These are phyloP conservation scores for Thinocorus orbignyianus DNA, from an alignment of 2,113 vertebrate species.

Conservation along the genomic window DNA sequence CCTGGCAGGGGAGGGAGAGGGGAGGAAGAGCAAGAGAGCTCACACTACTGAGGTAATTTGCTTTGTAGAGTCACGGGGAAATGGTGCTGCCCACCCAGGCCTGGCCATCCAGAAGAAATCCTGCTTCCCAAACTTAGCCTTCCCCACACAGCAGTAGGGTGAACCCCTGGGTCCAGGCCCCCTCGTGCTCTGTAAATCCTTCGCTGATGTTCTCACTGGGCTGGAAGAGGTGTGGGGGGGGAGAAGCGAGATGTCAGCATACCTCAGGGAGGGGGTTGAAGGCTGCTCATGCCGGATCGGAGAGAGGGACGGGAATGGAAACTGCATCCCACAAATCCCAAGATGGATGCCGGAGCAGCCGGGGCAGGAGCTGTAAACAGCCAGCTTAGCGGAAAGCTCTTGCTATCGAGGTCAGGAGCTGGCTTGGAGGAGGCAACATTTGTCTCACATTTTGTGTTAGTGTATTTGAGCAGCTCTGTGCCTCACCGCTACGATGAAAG, in stretches of 20 bases:
- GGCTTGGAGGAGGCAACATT: background rate
- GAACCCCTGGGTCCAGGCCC: background rate
- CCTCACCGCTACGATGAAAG: background rate
- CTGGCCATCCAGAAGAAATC: background rate
- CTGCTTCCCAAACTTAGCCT: background rate
- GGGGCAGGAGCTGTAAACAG: background rate
- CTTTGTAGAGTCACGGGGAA: background rate
- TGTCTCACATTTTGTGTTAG: conserved; percentile 1
- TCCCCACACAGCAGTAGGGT: background rate
- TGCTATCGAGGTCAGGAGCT: background rate
- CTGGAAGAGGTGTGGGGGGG: background rate
- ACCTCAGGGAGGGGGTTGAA: background rate
- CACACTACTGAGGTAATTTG: background rate
- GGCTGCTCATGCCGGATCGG: background rate
- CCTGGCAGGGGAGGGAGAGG: background rate
- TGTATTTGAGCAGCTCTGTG: background rate
- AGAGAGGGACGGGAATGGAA: background rate
- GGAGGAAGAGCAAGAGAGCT: background rate
- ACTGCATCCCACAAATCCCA: background rate
- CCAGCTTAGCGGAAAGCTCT: background rate
- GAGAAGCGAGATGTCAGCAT: background rate
- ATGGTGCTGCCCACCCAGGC: background rate
- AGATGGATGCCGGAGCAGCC: background rate
- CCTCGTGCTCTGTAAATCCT: background rate
- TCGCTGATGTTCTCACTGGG: background rate